These are phyloP conservation scores for Tupiocoris notatus DNA, from an alignment of 2,888 invertebrate species.

Conservation along the genomic window DNA sequence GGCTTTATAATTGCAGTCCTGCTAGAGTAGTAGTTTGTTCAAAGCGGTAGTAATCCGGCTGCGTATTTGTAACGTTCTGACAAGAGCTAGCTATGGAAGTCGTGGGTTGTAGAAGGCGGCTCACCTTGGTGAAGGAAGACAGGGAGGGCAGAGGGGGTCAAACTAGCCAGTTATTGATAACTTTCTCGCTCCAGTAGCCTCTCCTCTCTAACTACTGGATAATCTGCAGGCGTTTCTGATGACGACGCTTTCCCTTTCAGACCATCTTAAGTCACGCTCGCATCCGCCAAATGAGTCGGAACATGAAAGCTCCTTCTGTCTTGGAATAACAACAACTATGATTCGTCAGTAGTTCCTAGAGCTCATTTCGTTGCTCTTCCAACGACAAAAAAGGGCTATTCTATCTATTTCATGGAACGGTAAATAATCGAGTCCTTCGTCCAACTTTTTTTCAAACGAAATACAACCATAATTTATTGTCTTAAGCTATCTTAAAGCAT, in stretches of 20 bases:
- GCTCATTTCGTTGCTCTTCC: too few relatives aligned
- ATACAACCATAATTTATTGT: too few relatives aligned
- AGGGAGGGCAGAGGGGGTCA: background rate
- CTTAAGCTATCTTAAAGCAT: too few relatives aligned
- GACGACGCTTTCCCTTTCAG: conserved; percentile 34
- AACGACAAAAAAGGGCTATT: too few relatives aligned
- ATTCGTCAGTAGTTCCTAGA: too few relatives aligned
- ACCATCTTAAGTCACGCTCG: conserved; percentile 36
- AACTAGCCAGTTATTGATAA: conserved; percentile 32
- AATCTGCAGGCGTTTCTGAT: conserved; percentile 36
- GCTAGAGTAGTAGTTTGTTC: background rate
- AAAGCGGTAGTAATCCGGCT: background rate
- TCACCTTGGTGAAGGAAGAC: too few relatives aligned
- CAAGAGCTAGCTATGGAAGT: background rate
- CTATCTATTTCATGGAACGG: too few relatives aligned
- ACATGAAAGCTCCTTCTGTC: conserved; percentile 21
- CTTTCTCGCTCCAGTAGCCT: conserved; percentile 32
- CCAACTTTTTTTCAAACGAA: too few relatives aligned
- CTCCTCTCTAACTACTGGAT: conserved; percentile 36
- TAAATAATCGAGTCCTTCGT: too few relatives aligned
- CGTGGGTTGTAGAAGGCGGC: background rate
- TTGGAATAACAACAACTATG: background rate
- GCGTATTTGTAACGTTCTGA: background rate
- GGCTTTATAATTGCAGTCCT: background rate
- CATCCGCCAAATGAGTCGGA: conserved; percentile 32